phyloP scores from a whole-genome alignment of 1,140 invertebrate species.

The Ceratosolen fusciceps region DNA sequence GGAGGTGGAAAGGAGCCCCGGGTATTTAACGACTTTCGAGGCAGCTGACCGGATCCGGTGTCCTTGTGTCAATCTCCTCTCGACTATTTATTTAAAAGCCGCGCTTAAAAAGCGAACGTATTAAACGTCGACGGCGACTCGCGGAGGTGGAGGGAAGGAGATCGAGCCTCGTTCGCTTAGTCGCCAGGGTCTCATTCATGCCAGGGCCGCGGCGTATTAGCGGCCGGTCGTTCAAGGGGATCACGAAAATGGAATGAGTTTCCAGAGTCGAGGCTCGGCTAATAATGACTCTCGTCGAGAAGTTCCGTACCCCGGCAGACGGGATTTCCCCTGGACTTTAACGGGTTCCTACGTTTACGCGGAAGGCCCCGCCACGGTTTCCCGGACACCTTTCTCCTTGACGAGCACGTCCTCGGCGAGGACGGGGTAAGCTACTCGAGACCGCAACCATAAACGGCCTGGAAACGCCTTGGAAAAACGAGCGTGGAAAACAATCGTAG shows the following conservation, averaged over 20 bases:
- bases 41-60: neutral
- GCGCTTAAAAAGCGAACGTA: neutral
- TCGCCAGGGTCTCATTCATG: neutral
- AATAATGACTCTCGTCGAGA: neutral
- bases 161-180: neutral
- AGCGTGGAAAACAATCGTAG: neutral
- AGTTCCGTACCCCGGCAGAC: neutral
- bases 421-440: no score
- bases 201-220: neutral
- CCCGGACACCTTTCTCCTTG: no score
- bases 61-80: constrained; percentile 1
- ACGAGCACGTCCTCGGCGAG: no score
- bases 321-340: neutral
- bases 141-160: no score
- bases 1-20: no score
- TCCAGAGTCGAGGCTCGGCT: neutral
- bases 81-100: neutral
- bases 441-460: constrained; percentile 13
- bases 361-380: no score
- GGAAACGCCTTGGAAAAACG: neutral
- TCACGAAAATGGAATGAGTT: neutral
- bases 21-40: no score
- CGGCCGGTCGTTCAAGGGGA: neutral
- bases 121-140: neutral
- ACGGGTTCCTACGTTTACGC: no score